Base-by-base conservation (phyloP, 2,888 invertebrate genomes). In the Cephus spinipes region DNA sequence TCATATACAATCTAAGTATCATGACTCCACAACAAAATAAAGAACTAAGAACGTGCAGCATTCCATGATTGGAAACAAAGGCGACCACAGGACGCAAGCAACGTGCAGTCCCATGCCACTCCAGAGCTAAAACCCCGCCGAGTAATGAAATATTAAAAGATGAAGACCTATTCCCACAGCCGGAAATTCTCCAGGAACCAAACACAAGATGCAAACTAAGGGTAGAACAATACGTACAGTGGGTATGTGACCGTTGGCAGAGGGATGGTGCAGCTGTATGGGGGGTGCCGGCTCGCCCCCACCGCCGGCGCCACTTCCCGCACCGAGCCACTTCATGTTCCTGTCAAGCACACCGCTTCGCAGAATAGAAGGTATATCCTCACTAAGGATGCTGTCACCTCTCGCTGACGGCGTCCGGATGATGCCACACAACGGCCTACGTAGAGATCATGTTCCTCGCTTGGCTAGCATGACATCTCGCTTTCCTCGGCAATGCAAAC, bases 271-370 rank as follows among this genome's bases (percentile, higher is more conserved):
- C 81, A 91, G 87, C 85, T 91, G 91, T 89, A 91, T 90, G 81
- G 91, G 90, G 85, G 91, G 89, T 89, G 91, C 91, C 95, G 95
- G 92, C 94, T 94, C 92, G 94, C 95, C 92, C 93, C 93, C 92
- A 94, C 94, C 89, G 94, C 94, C 94, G 93, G 95, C 92, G 93
- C 94, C 93, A 91, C 91, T 90, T 92, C 92, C 89, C 91, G 92
- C 89, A 92, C 92, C 87, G 85, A 92, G 87, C 91, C 92, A 91
- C 91, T 91, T 91, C 91, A 91, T 91, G 86, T 84, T 87, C 83
- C 88, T 90, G 87, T 87, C 87, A 88, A 83, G 82, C 78, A 76
- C 40, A 40, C 15, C 40, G 6, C 77, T 68, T 76, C 73, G 74
- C 76, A 79, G 76, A 74, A 78, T 68, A 15, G 31, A 69, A 34